Base-by-base conservation (phyloP, 2,797 vertebrate genomes). In the Apogon hyalosoma region DNA sequence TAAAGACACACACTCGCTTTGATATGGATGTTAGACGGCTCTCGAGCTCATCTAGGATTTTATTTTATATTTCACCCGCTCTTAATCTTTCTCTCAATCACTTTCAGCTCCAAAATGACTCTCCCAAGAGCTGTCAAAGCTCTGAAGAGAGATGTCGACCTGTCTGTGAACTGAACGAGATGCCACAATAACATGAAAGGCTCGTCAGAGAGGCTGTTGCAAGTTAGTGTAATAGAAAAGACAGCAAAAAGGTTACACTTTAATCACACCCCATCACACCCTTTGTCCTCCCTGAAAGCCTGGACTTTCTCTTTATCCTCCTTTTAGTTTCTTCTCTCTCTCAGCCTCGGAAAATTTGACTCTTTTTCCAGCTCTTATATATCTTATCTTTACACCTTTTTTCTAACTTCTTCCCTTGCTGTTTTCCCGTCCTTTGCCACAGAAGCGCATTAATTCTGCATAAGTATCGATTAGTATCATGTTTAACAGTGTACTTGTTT, bases 381-480 rank as follows among this genome's bases (percentile, higher is more conserved):
- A 41, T 79, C 74, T 73, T 41, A 84, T 82, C 60, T 68, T 62
- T 28, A 52, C 42, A 54, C 60, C 46, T 69, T 46, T 73, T 31
- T 18, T 45, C 51, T 4, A 12, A 54, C 63, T 63, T 64, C 55
- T 64, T 63, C 21, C 73, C 60, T 47, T 42, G 39, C 60, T 2
- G 36, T 45, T 63, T 56, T 40, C n/a, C 33, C 19, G 63, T 43
- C 19, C 47, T 51, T 50, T 52, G 33, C 2, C 24, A 48, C 69
- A 48, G 39, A 63, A 72, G 60, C 58, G 18, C 73, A 71, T 76
- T 28, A 56, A 79, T 66, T 79, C 74, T 84, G 80, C 57, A 82
- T 54, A 75, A n/a, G 21, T 62, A 82, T 85, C 6, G 63, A 75
- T 45, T 36, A 36, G 56, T 69, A 71, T 82, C 71, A 52, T 47